Conservation (phyloP, 2,113 vertebrate species). For the Myodes glareolus region DNA sequence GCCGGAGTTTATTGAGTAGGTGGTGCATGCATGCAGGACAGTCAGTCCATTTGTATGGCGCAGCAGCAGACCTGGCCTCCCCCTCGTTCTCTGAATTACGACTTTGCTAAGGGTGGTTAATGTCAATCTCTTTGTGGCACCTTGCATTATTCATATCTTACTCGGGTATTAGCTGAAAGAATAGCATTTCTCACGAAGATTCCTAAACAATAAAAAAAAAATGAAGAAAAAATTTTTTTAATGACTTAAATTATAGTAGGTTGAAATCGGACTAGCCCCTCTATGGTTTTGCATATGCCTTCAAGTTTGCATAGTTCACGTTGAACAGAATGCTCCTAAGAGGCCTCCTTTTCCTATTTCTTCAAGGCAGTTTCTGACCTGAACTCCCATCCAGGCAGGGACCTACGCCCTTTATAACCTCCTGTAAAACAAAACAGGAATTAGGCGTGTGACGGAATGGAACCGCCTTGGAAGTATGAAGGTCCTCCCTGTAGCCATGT, state of each 20-base stretch:
- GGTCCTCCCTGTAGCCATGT: neutral
- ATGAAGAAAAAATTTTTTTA: conserved; percentile 7
- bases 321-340: neutral
- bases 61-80: neutral
- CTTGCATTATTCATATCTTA: neutral
- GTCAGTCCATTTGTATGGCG: neutral
- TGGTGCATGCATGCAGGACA: rapidly evolving
- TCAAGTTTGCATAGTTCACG: neutral
- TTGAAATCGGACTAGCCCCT: neutral
- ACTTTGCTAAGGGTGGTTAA: neutral
- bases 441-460: neutral
- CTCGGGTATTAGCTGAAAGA: neutral
- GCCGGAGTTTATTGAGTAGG: neutral
- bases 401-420: neutral
- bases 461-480: neutral
- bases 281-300: neutral
- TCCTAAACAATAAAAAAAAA: neutral
- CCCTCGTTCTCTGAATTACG: neutral
- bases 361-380: neutral
- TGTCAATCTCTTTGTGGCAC: neutral
- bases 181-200: neutral
- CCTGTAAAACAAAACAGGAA: neutral
- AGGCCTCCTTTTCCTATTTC: neutral
- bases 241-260: neutral
- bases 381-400: neutral